Conservation (phyloP, 2,888 invertebrate genomes). For the Himalopsyche anomala region DNA sequence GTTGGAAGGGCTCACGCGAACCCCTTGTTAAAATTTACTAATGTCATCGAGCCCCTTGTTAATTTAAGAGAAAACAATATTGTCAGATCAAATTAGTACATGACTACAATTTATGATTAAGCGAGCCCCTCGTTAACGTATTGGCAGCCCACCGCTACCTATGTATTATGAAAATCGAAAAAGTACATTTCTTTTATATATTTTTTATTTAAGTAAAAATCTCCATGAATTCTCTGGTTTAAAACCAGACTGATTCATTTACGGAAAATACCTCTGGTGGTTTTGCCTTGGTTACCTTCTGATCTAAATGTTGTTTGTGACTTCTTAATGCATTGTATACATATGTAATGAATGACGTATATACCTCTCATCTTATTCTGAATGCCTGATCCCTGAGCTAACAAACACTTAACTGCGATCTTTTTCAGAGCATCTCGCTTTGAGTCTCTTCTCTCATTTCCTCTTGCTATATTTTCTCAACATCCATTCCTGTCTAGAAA, state of each 20-base stretch:
- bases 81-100: too few species aligned
- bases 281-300: background rate
- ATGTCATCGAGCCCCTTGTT: too few species aligned
- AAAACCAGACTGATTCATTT: conserved; percentile 9
- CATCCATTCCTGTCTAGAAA: background rate
- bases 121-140: too few species aligned
- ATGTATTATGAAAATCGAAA: background rate
- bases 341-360: conserved; percentile 13
- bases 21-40: too few species aligned
- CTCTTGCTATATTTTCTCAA: conserved; percentile 1
- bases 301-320: conserved; percentile 34
- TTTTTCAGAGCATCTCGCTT: conserved; percentile 1
- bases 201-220: background rate
- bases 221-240: background rate
- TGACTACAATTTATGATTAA: too few species aligned
- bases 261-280: conserved; percentile 18
- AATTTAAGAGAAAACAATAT: too few species aligned
- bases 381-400: conserved; percentile 43
- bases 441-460: conserved; percentile 37
- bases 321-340: conserved; percentile 30
- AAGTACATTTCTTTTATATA: background rate
- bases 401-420: conserved; percentile 43
- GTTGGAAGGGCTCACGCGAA: too few species aligned
- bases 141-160: too few species aligned
- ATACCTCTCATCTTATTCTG: conserved; percentile 24